Conservation (phyloP, 2,888 invertebrate species). For the Chrysina gloriosa region DNA sequence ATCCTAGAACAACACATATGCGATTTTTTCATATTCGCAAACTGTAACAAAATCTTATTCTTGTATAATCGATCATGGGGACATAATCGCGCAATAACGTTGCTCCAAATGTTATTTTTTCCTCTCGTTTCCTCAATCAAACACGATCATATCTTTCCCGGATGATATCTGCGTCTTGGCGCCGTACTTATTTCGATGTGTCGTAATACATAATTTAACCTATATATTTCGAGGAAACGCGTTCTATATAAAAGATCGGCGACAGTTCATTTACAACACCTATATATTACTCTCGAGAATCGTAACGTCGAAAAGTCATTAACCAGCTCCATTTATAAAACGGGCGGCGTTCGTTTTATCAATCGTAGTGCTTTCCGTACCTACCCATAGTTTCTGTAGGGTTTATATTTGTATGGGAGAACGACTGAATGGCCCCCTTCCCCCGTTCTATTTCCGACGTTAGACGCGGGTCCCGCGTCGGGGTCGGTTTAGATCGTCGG, state of each 20-base stretch:
- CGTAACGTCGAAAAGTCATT: conserved; percentile 19
- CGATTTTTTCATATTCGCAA: too few species aligned
- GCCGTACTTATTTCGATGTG: conserved; percentile 10
- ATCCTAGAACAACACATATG: too few species aligned
- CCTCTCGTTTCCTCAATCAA: not conserved
- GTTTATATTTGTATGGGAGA: conserved; percentile 1
- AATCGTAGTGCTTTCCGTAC: not conserved
- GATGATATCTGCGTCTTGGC: conserved; percentile 5
- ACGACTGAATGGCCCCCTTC: conserved; percentile 14
- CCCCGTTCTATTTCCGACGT: conserved; percentile 8
- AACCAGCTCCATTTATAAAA: conserved; percentile 25
- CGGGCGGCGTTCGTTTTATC: conserved; percentile 20
- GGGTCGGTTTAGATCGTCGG: conserved; percentile 8
- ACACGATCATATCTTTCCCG: not conserved
- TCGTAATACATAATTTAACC: conserved; percentile 19
- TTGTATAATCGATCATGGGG: too few species aligned
- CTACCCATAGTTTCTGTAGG: too few species aligned
- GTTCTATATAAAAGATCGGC: conserved; percentile 17
- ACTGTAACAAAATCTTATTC: too few species aligned
- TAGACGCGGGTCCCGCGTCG: too few species aligned
- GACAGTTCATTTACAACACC: conserved; percentile 22
- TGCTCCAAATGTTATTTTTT: too few species aligned
- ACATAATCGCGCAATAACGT: too few species aligned
- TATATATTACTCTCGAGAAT: conserved; percentile 25
- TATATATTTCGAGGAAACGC: not conserved